Conservation (phyloP, 64 coral and sea anemone genomes). For the Dendronephthya gigantea region DNA sequence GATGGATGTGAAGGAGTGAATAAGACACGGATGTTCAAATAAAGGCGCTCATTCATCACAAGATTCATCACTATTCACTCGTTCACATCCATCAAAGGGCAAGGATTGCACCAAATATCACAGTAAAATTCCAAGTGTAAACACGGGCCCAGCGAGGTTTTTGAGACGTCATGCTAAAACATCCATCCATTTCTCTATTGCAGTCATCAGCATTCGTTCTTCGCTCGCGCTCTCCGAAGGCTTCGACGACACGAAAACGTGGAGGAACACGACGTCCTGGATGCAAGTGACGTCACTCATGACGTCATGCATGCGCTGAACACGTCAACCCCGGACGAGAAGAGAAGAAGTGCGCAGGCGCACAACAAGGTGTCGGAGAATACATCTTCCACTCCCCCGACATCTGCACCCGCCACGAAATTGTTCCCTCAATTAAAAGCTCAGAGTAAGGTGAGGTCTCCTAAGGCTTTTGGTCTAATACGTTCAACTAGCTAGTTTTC, state of each 20-base stretch:
- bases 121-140: no score
- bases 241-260: not conserved
- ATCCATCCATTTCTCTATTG: no score
- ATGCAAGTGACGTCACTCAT: not conserved
- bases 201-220: not conserved
- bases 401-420: constrained; percentile 74
- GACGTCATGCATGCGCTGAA: not conserved
- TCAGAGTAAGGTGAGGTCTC: constrained; percentile 31
- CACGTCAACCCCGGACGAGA: not conserved
- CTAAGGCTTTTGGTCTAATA: not conserved
- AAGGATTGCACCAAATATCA: no score
- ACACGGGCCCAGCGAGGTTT: no score
- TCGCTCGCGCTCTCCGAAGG: not conserved
- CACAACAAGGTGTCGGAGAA: not conserved
- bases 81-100: no score
- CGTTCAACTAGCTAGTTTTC: no score
- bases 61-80: no score
- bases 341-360: not conserved
- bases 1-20: no score
- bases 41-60: no score
- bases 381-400: constrained; percentile 56
- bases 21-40: no score
- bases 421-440: constrained; percentile 83
- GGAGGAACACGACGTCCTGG: not conserved
- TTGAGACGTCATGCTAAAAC: no score